Conservation (phyloP, 2,888 invertebrate species). For the Aphodius granarius region DNA sequence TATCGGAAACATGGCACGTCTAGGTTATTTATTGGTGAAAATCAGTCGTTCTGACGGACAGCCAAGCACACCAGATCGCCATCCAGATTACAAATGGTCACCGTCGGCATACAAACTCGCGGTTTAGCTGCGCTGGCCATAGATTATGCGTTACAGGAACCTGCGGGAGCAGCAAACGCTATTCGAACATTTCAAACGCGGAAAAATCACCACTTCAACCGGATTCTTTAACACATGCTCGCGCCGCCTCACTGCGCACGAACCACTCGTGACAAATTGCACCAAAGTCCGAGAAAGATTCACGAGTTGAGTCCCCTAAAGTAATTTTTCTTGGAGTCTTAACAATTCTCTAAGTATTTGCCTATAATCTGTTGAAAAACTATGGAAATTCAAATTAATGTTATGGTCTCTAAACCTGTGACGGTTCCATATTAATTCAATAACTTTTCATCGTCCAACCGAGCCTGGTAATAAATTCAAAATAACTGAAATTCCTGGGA, state of each 20-base stretch:
- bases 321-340: not conserved
- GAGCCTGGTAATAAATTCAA: not conserved
- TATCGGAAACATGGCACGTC: constrained; percentile 13
- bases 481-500: not conserved
- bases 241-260: constrained; percentile 46
- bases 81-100: constrained; percentile 42
- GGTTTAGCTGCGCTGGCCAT: constrained; percentile 38
- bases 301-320: constrained; percentile 30
- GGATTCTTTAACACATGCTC: constrained; percentile 46
- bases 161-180: not conserved
- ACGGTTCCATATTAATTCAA: not conserved
- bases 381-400: not conserved
- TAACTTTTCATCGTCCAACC: not conserved
- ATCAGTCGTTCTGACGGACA: constrained; percentile 36
- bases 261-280: constrained; percentile 44
- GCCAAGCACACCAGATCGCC: constrained; percentile 36
- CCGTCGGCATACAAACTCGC: constrained; percentile 42
- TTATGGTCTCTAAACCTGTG: not conserved
- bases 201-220: constrained; percentile 43
- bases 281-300: constrained; percentile 42
- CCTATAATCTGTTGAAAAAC: not conserved
- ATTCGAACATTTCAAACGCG: not conserved
- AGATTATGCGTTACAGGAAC: constrained; percentile 35
- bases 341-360: not conserved
- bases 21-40: constrained; percentile 39